Evolutionary conservation across 2,113 vertebrate genomes (phyloP).

Genomic region (Trichomycterus rosablanca): DNA sequence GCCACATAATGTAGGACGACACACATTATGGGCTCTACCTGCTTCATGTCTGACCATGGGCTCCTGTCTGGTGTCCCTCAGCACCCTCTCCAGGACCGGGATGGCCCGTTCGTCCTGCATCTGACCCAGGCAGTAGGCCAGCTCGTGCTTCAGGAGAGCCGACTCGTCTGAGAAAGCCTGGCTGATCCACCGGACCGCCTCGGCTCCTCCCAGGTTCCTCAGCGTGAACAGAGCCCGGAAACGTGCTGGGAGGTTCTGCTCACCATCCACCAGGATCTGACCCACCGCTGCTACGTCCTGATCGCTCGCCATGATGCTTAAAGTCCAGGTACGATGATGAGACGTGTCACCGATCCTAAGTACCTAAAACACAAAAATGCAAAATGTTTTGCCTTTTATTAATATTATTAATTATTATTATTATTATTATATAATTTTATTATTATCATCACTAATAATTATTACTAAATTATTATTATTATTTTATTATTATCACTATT

Average conservation of each 20-base stretch:
- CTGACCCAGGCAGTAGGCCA: constrained; percentile 93
- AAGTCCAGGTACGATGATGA: too few species aligned
- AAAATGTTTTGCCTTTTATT: too few species aligned
- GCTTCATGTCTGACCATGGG: constrained; percentile 96
- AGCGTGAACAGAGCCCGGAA: constrained; percentile 94
- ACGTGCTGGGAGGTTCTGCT: constrained; percentile 68
- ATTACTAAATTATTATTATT: too few species aligned
- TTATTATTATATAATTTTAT: too few species aligned
- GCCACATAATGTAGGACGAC: too few species aligned
- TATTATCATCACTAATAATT: too few species aligned
- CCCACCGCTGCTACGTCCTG: constrained; percentile 72
- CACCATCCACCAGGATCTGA: constrained; percentile 65
- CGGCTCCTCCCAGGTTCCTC: constrained; percentile 74
- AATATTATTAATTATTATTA: too few species aligned
- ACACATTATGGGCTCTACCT: constrained; percentile 64
- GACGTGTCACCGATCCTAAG: too few species aligned
- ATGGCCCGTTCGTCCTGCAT: constrained; percentile 82
- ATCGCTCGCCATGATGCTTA: constrained; percentile 54
- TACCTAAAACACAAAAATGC: too few species aligned
- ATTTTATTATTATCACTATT: too few species aligned
- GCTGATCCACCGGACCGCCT: constrained; percentile 82
- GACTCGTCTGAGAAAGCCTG: constrained; percentile 81
- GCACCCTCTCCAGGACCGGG: constrained; percentile 68
- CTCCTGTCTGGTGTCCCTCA: constrained; percentile 77
- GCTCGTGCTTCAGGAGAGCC: constrained; percentile 86